Percentiles rank a stretch among this genome's conserved stretches.
Conservation (phyloP, 2,113 vertebrate genomes). For the Ariopsis seemanni region DNA sequence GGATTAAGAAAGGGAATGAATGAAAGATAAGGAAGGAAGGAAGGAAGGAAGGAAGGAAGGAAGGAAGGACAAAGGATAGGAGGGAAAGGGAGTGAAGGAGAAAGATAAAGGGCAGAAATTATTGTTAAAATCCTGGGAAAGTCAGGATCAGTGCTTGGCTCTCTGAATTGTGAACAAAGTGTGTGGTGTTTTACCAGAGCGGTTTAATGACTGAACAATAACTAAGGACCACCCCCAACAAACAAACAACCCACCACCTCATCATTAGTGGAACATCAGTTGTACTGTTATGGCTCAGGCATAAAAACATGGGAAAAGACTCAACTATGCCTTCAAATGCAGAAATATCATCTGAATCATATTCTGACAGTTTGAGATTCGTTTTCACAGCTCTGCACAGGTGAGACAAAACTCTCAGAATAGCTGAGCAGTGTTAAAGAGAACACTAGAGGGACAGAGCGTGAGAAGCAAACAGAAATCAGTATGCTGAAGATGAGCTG, state of each 20-base stretch:
- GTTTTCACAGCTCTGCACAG: slow-evolving; percentile 14
- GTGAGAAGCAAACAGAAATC: slow-evolving; percentile 30
- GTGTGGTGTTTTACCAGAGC: background rate
- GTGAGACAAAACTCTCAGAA: slow-evolving; percentile 36
- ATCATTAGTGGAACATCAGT: background rate
- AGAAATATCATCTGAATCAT: background rate
- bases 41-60: too few relatives aligned
- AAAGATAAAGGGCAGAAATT: background rate
- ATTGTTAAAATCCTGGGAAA: background rate
- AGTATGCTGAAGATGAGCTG: slow-evolving; percentile 33
- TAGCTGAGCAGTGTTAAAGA: slow-evolving; percentile 37
- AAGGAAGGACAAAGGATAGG: background rate
- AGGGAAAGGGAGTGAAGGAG: background rate
- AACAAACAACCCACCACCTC: background rate
- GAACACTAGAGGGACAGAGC: slow-evolving; percentile 8
- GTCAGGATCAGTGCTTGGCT: background rate
- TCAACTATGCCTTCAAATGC: background rate
- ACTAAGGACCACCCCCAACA: background rate
- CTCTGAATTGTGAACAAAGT: background rate
- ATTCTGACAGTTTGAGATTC: background rate
- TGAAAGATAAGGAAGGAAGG: background rate
- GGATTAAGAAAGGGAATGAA: background rate
- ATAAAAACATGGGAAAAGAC: background rate
- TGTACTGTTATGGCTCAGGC: background rate
- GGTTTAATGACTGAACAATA: background rate